Evolutionary conservation across 2,113 vertebrate genomes (phyloP), one percentile per base, ranked within the genome.

Genomic region (Neofelis nebulosa): DNA sequence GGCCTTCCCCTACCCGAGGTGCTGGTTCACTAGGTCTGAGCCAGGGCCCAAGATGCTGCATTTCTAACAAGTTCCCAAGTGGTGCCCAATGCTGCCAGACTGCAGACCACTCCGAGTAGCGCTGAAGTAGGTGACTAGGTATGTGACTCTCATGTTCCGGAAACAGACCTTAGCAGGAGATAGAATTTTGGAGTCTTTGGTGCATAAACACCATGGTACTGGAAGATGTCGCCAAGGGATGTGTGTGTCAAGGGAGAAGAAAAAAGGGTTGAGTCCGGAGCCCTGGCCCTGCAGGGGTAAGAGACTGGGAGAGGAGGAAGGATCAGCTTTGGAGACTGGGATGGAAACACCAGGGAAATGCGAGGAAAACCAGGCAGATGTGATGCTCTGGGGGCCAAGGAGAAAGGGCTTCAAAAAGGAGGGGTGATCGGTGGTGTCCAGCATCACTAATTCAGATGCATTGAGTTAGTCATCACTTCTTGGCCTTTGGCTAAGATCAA

Each of bases 1-100:
- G 13, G 13, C n/a, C 9, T 1, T 29, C 0, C 9, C 21, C 2
- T 19, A 6, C 27, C 27, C 3, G 3, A 41, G 29, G 4, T 10
- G 50, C 38, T 48, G 63, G 45, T 21, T 87, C 21, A 6, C 21
- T 6, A 33, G 23, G 14, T 36, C 65, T 63, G 23, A 18, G 25
- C 29, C 14, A 11, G 18, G 50, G 14, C 79, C 80, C 45, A 27
- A 3, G 36, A 23, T 14, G 16, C 25, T 41, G 68, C 19, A 21
- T 45, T 65, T 52, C 87, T 63, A 52, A 13, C 61, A 57, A 18
- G 41, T 19, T 27, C 33, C 50, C 45, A 33, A 1, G 33, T 0
- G 45, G 16, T 55, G 29, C 57, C 16, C 14, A 13, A 9, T 31
- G 55, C 94, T 45, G 79, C 78, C 93, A 14, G 68, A 29, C 27